These are phyloP conservation scores for Danaus melanippus DNA, from an alignment of 1,140 invertebrate genomes.

Conservation along the genomic window DNA sequence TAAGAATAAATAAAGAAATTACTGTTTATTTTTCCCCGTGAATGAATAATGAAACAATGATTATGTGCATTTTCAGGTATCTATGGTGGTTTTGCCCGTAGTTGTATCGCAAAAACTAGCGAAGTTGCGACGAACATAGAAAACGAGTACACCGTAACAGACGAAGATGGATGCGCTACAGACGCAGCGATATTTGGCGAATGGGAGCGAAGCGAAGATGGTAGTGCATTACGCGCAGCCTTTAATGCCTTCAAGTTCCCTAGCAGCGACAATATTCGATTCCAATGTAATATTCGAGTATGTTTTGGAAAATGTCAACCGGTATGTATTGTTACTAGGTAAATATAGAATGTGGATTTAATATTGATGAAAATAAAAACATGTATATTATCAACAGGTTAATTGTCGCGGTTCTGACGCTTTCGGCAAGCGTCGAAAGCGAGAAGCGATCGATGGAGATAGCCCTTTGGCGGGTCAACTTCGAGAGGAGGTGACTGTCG, in stretches of 20 bases:
- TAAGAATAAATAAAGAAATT: not conserved
- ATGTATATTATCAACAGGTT: conserved; percentile 73
- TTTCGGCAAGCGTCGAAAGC: conserved; percentile 84
- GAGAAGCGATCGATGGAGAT: conserved; percentile 75
- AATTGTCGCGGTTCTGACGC: conserved; percentile 93
- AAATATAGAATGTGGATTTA: conserved; percentile 2
- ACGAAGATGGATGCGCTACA: conserved; percentile 94
- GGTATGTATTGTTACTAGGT: conserved; percentile 70
- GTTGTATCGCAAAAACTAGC: conserved; percentile 93
- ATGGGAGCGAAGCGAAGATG: conserved; percentile 90
- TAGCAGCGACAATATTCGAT: conserved; percentile 93
- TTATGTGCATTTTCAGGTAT: conserved; percentile 76
- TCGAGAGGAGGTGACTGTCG: conserved; percentile 92
- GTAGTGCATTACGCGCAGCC: conserved; percentile 85
- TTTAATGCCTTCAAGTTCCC: conserved; percentile 98
- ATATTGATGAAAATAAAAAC: not conserved
- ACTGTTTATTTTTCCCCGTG: too few relatives aligned
- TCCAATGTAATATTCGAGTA: conserved; percentile 96
- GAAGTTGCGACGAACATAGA: conserved; percentile 84
- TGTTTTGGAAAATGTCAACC: conserved; percentile 97
- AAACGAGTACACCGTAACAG: conserved; percentile 93
- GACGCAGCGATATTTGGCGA: conserved; percentile 94
- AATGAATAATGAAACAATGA: too few relatives aligned
- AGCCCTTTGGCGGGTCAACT: conserved; percentile 83
- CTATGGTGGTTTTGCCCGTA: conserved; percentile 94